Base-by-base conservation (phyloP, 2,113 vertebrate species). In the Alces alces region DNA sequence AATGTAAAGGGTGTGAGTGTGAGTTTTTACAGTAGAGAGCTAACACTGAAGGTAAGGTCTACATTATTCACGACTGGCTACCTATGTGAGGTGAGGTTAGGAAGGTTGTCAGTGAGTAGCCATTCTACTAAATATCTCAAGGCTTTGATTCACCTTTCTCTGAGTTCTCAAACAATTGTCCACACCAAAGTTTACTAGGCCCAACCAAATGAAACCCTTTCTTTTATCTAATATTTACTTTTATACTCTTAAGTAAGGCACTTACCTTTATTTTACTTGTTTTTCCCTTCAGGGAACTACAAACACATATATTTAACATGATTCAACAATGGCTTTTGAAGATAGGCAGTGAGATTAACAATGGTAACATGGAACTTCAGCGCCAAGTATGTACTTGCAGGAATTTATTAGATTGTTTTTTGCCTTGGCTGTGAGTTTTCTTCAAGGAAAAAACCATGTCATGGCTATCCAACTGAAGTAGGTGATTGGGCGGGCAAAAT, bases 311-410 rank as follows among this genome's bases (percentile, higher is more conserved):
- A 89, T 98, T 96, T 96, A 95, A 97, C 70, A 98, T 98, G 98
- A 97, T 98, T 96, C 98, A 97, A 14, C 95, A 93, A 0, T 98
- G 96, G 97, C 76, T 98, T 94, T 93, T 98, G 88, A 98, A 98
- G 11, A 58, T 96, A 61, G 93, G 54, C 58, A 97, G 50, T 73
- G 98, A 98, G 83, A 80, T 96, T 92, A 97, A 98, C 95, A 98
- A 98, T 39, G 97, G 95, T 21, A 97, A 95, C 92, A 25, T 2
- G 3, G 96, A 97, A 70, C 98, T 99, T 94, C 95, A 98, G 3
- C 54, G 91, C 28, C 97, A 98, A 4, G 98, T 98, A 98, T 92
- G 97, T 88, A 85, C 76, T 33, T 66, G 2, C 17, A 73, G 33
- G 33, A n/a, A 13, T 50, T 86, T 88, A 27, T 27, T 3, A 93